These are phyloP conservation scores for Drosophila grimshawi DNA, from an alignment of 1,140 invertebrate species.

Conservation along the genomic window DNA sequence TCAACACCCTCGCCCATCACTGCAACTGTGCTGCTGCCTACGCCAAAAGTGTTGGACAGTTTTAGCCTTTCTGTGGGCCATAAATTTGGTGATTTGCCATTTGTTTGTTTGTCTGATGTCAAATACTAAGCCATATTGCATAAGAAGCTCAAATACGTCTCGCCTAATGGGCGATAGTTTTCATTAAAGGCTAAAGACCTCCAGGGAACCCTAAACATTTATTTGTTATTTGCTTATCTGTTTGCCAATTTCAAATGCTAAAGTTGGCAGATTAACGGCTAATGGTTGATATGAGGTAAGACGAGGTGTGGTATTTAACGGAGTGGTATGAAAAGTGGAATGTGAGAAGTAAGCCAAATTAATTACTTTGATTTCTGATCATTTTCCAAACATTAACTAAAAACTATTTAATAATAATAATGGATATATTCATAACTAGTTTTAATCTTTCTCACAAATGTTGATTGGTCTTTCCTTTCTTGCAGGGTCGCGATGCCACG, in stretches of 20 bases:
- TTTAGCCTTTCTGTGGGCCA: slow-evolving; percentile 57
- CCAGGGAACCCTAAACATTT: not conserved
- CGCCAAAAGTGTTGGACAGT: slow-evolving; percentile 36
- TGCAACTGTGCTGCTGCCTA: slow-evolving; percentile 23
- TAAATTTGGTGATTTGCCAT: slow-evolving; percentile 64
- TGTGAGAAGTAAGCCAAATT: not conserved
- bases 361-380: not conserved
- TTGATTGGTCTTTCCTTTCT: slow-evolving; percentile 28
- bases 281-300: too few species aligned
- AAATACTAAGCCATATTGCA: slow-evolving; percentile 56
- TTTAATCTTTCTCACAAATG: not conserved
- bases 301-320: too few species aligned
- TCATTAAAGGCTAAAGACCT: slow-evolving; percentile 24
- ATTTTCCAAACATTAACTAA: too few species aligned
- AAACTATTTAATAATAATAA: too few species aligned
- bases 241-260: not conserved
- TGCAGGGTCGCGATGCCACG: slow-evolving; percentile 96
- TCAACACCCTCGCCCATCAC: too few species aligned
- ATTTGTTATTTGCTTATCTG: not conserved
- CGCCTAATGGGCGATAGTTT: slow-evolving; percentile 30
- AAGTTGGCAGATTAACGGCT: too few species aligned
- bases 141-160: slow-evolving; percentile 30
- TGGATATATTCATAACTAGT: too few species aligned
- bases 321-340: too few species aligned
- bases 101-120: slow-evolving; percentile 42